phyloP scores from a whole-genome alignment of 2,797 vertebrate genomes.

The Anomalospiza imberbis region DNA sequence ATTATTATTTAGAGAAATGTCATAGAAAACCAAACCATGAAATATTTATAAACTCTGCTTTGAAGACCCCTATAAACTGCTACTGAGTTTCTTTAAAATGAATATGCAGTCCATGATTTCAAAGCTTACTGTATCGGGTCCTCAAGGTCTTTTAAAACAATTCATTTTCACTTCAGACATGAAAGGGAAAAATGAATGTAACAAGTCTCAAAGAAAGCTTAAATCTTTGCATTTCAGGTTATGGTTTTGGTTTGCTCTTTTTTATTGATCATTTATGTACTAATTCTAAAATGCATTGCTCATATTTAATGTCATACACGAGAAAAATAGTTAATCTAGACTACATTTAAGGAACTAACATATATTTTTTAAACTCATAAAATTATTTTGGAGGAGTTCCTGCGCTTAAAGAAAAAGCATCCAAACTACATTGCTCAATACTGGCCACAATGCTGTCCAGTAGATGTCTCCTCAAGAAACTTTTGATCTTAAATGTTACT shows the following conservation, averaged over 20 bases:
- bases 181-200: constrained; percentile 45
- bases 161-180: constrained; percentile 61
- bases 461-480: not conserved
- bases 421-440: not conserved
- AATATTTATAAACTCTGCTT: constrained; percentile 71
- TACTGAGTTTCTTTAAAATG: constrained; percentile 62
- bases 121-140: constrained; percentile 44
- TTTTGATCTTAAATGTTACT: not conserved
- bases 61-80: constrained; percentile 58
- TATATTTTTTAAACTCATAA: not conserved
- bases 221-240: constrained; percentile 53
- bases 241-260: not conserved
- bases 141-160: constrained; percentile 68
- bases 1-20: constrained; percentile 42
- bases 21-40: constrained; percentile 58
- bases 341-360: not conserved
- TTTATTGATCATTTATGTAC: constrained; percentile 14
- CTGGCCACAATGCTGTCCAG: not conserved
- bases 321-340: not conserved
- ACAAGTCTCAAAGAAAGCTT: constrained; percentile 22
- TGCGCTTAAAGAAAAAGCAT: not conserved
- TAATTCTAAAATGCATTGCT: constrained; percentile 4
- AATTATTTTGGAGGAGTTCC: not conserved
- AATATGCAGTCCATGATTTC: constrained; percentile 54
- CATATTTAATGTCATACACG: not conserved